These are phyloP conservation scores for Drosophila bipectinata DNA, from an alignment of 1,140 invertebrate species.

Conservation along the genomic window DNA sequence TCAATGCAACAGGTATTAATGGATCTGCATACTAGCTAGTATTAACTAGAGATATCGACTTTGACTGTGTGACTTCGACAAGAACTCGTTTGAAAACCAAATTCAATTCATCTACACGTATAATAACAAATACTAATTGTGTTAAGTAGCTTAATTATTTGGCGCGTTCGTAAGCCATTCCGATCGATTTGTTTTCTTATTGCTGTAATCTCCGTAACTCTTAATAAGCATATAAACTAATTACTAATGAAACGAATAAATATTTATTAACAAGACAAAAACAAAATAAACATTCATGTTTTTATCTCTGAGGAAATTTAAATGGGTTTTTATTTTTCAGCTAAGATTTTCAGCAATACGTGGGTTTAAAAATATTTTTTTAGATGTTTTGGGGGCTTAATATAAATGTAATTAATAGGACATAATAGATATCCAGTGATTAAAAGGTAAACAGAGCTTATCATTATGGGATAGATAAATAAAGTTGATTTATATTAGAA, in stretches of 20 bases:
- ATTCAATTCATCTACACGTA: slow-evolving; percentile 60
- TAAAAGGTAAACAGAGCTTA: no score
- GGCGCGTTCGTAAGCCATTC: slow-evolving; percentile 40
- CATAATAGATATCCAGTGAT: no score
- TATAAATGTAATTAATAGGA: no score
- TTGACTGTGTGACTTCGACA: slow-evolving; percentile 52
- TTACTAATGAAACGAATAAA: slow-evolving; percentile 47
- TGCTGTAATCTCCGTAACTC: slow-evolving; percentile 56
- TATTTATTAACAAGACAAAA: slow-evolving; percentile 46
- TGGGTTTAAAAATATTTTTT: neutral
- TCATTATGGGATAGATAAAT: no score
- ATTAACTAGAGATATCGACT: slow-evolving; percentile 66
- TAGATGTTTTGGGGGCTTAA: no score
- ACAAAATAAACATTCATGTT: slow-evolving; percentile 38
- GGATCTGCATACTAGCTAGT: slow-evolving; percentile 53
- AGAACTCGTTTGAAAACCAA: slow-evolving; percentile 54
- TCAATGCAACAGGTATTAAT: slow-evolving; percentile 54
- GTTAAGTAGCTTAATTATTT: slow-evolving; percentile 60
- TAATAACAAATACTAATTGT: slow-evolving; percentile 52
- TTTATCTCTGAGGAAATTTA: slow-evolving; percentile 19
- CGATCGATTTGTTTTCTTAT: slow-evolving; percentile 49
- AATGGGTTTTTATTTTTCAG: neutral
- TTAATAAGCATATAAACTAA: slow-evolving; percentile 52
- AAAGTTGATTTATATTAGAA: no score
- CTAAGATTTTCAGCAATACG: neutral